phyloP scores from a whole-genome alignment of 2,888 invertebrate genomes.

The Mycalesis mineus region DNA sequence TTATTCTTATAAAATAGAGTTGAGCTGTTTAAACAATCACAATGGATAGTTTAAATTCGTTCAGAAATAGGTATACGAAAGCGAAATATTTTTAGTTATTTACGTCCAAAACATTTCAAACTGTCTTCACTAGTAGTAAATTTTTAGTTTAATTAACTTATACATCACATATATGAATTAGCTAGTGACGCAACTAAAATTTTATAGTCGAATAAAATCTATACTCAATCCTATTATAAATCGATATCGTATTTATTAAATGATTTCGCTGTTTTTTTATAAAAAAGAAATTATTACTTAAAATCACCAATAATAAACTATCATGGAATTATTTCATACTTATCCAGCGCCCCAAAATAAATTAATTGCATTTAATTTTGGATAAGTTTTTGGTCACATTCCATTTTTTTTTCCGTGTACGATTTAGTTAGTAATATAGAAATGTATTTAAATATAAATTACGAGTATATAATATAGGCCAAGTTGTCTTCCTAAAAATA shows the following conservation, averaged over 20 bases:
- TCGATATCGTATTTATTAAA: background rate
- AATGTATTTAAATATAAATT: constrained; percentile 7
- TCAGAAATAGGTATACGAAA: background rate
- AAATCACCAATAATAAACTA: background rate
- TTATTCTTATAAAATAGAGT: too few relatives aligned
- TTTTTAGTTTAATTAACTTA: background rate
- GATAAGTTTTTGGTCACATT: constrained; percentile 18
- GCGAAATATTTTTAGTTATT: background rate
- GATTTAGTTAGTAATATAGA: background rate
- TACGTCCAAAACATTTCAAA: background rate
- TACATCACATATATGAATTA: background rate
- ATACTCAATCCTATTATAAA: background rate
- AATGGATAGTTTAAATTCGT: too few relatives aligned
- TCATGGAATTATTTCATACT: background rate
- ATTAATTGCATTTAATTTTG: constrained; percentile 12
- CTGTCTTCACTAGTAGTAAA: background rate
- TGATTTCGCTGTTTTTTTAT: background rate
- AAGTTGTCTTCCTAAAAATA: constrained; percentile 53
- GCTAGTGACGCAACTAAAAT: background rate
- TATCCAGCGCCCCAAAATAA: background rate
- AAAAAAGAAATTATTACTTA: background rate
- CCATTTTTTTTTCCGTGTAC: constrained; percentile 13
- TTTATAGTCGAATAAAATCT: background rate
- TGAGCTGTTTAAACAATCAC: too few relatives aligned
- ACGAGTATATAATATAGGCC: constrained; percentile 17